These are phyloP conservation scores for Drosophila maculinotata DNA, from an alignment of 2,888 invertebrate genomes.

Conservation along the genomic window DNA sequence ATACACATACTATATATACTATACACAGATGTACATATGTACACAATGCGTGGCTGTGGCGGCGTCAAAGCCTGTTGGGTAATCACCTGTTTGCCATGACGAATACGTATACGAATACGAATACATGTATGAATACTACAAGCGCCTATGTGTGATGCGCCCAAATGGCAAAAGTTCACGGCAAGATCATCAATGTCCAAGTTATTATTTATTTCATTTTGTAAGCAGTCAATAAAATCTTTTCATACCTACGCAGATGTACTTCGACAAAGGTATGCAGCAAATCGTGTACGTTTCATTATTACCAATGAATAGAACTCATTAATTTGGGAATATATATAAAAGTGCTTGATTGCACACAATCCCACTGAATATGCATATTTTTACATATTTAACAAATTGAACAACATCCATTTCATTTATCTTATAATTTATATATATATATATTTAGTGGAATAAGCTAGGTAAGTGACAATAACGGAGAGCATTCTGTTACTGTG, in stretches of 20 bases:
- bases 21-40: conserved; percentile 18
- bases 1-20: conserved; percentile 1
- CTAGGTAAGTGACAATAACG: too few species aligned
- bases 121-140: conserved; percentile 12
- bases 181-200: conserved; percentile 76
- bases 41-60: conserved; percentile 48
- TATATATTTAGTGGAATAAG: too few species aligned
- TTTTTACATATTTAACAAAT: conserved; percentile 35
- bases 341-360: conserved; percentile 1
- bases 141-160: conserved; percentile 38
- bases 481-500: conserved; percentile 11
- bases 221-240: conserved; percentile 53
- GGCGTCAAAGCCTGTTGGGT: conserved; percentile 60
- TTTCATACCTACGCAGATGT: conserved; percentile 5
- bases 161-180: conserved; percentile 75
- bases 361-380: conserved; percentile 1
- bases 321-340: conserved; percentile 9
- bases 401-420: conserved; percentile 32
- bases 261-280: conserved; percentile 6
- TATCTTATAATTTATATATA: conserved; percentile 29
- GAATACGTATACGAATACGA: conserved; percentile 46
- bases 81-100: conserved; percentile 69
- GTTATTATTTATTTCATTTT: conserved; percentile 56
- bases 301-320: conserved; percentile 10
- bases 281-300: conserved; percentile 16